phyloP scores from a whole-genome alignment of 2,888 invertebrate species.

The Agonopterix alstromeriana region DNA sequence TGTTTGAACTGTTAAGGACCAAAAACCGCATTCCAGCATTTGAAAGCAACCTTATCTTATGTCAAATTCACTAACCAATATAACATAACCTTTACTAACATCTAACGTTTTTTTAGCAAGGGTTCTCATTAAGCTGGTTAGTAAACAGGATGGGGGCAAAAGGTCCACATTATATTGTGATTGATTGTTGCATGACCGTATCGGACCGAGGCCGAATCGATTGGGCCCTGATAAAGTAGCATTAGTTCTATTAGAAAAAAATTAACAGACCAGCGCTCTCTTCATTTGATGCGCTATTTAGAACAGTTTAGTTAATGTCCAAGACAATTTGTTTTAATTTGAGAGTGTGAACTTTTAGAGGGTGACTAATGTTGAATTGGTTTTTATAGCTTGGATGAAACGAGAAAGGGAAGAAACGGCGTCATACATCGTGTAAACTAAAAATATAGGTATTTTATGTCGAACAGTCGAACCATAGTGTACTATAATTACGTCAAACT shows the following conservation, averaged over 20 bases:
- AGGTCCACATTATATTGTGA: constrained; percentile 60
- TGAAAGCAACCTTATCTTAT: constrained; percentile 33
- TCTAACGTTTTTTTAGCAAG: neutral
- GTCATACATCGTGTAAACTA: too few relatives aligned
- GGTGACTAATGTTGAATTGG: too few relatives aligned
- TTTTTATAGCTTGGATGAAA: too few relatives aligned
- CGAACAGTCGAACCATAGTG: too few relatives aligned
- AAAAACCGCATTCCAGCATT: constrained; percentile 26
- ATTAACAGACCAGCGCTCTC: constrained; percentile 13
- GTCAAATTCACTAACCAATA: constrained; percentile 5
- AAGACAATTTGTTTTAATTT: neutral
- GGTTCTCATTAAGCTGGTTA: neutral
- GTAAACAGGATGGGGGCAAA: constrained; percentile 26
- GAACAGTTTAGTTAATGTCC: neutral
- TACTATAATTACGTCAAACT: too few relatives aligned
- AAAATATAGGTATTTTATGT: too few relatives aligned
- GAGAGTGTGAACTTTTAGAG: too few relatives aligned
- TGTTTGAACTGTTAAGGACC: constrained; percentile 12
- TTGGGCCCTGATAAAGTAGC: constrained; percentile 39
- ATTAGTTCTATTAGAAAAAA: constrained; percentile 57
- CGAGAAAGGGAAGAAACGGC: too few relatives aligned
- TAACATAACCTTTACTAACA: neutral
- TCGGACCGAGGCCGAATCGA: constrained; percentile 47
- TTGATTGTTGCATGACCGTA: constrained; percentile 44
- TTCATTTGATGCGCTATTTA: constrained; percentile 7